Evolutionary conservation across 2,888 invertebrate genomes (phyloP).

Genomic region (Clivina fossor): DNA sequence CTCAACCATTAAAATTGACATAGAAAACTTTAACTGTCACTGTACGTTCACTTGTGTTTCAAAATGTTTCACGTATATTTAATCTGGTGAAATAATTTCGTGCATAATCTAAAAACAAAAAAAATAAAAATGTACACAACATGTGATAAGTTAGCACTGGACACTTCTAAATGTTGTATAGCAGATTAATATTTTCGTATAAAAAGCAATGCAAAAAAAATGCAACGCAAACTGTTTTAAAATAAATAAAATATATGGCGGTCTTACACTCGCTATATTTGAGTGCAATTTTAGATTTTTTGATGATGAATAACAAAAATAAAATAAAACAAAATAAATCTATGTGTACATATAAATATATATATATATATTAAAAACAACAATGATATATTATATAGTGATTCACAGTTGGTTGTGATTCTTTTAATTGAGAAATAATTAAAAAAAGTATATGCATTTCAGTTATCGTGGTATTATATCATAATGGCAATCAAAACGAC

Average conservation of each 20-base stretch:
- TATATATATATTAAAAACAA: too few species aligned
- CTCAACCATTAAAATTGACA: too few species aligned
- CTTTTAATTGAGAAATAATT: conserved; percentile 26
- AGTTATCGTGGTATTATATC: conserved; percentile 18
- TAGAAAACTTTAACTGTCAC: too few species aligned
- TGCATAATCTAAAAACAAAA: too few species aligned
- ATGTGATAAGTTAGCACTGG: conserved; percentile 34
- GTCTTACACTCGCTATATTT: conserved; percentile 26
- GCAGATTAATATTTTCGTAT: conserved; percentile 35
- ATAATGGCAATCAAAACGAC: conserved; percentile 32
- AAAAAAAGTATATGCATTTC: too few species aligned
- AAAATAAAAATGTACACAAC: conserved; percentile 25
- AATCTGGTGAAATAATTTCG: too few species aligned
- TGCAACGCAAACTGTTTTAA: conserved; percentile 22
- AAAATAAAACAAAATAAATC: conserved; percentile 11
- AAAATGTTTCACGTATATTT: too few species aligned
- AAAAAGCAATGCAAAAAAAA: conserved; percentile 33
- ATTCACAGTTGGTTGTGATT: conserved; percentile 30
- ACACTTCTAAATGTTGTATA: conserved; percentile 34
- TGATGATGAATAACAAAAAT: too few species aligned
- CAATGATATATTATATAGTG: conserved; percentile 27
- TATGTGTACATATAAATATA: conserved; percentile 29
- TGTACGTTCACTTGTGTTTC: too few species aligned
- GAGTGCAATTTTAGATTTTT: conserved; percentile 26
- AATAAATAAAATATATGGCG: conserved; percentile 24